A percentile compares a stretch with the other conserved stretches of the same genome.
Evolutionary conservation across 2,888 invertebrate genomes (phyloP).

Genomic region (Polydrusus pterygomalis): DNA sequence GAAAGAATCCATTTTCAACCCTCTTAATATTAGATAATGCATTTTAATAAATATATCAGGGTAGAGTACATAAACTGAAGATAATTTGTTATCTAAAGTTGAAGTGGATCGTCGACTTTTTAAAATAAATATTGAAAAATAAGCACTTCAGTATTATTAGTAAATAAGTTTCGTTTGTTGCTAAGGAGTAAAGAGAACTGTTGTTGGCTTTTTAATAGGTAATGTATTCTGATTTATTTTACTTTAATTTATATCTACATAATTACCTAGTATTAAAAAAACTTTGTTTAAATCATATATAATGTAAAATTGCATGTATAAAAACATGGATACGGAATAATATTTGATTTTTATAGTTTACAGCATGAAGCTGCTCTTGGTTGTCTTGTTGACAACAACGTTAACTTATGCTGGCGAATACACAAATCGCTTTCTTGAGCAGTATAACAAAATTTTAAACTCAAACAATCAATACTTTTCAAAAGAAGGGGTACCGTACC

Average conservation of each 20-base stretch:
- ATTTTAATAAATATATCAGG: no score
- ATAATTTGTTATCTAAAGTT: background rate
- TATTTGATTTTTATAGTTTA: background rate
- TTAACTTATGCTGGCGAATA: constrained; percentile 22
- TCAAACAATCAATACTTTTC: constrained; percentile 45
- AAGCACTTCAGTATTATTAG: background rate
- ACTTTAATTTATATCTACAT: no score
- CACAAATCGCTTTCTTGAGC: constrained; percentile 37
- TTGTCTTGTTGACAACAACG: background rate
- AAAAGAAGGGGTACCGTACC: constrained; percentile 59
- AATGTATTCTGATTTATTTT: no score
- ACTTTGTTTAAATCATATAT: background rate
- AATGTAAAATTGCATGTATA: no score
- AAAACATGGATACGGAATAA: no score
- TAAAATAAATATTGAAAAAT: background rate
- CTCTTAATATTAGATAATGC: no score
- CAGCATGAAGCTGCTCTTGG: background rate
- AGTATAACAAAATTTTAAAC: constrained; percentile 44
- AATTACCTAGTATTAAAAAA: background rate
- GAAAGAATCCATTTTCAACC: no score
- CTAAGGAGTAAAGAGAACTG: background rate
- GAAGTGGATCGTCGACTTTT: background rate
- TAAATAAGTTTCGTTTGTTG: background rate
- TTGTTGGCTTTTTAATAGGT: no score
- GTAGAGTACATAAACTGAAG: no score